phyloP scores from a whole-genome alignment of 1,140 invertebrate genomes.

The Drosophila lacertosa region DNA sequence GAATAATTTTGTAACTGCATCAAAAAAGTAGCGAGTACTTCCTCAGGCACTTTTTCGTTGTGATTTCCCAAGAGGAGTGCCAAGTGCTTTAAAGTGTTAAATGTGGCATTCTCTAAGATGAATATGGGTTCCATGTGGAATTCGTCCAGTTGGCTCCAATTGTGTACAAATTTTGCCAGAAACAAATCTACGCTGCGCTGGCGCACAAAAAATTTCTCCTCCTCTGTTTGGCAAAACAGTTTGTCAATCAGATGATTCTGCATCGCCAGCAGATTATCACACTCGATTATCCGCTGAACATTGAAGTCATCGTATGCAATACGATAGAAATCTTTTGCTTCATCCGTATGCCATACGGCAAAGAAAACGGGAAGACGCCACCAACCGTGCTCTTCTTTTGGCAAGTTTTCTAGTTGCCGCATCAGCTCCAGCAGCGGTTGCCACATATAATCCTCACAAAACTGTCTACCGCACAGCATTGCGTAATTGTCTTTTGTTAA shows the following conservation, averaged over 20 bases:
- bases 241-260: conserved; percentile 42
- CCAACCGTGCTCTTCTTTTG: conserved; percentile 47
- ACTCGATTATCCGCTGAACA: neutral
- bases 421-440: conserved; percentile 27
- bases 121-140: conserved; percentile 29
- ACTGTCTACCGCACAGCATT: conserved; percentile 3
- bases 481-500: conserved; percentile 40
- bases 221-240: conserved; percentile 35
- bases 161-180: conserved; percentile 7
- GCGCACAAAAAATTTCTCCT: conserved; percentile 45
- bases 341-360: neutral
- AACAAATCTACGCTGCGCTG: conserved; percentile 42
- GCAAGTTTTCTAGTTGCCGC: conserved; percentile 15
- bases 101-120: conserved; percentile 42
- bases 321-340: conserved; percentile 28
- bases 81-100: conserved; percentile 22
- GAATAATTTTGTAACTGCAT: conserved; percentile 1
- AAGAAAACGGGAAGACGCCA: conserved; percentile 52
- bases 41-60: conserved; percentile 3
- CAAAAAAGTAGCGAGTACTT: conserved; percentile 9
- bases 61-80: conserved; percentile 4
- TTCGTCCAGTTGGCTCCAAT: conserved; percentile 34
- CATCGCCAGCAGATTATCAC: conserved; percentile 13
- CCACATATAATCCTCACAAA: neutral
- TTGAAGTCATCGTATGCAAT: conserved; percentile 43